Evolutionary conservation across 2,113 vertebrate species (phyloP).

Genomic region (Edolisoma coerulescens): DNA sequence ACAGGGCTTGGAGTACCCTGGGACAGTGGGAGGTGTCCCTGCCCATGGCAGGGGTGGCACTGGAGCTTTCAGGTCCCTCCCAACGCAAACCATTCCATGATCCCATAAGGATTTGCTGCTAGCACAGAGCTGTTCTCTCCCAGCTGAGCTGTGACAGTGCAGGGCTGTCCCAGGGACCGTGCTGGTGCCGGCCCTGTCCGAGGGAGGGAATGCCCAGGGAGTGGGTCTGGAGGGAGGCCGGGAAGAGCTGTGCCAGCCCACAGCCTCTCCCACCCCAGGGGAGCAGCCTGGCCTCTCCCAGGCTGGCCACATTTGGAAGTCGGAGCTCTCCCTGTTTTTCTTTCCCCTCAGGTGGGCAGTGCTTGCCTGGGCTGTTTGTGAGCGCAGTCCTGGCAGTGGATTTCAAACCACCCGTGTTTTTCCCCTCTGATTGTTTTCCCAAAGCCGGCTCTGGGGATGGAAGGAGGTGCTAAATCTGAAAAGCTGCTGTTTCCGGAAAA

Average conservation of each 20-base stretch:
- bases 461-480: slow-evolving; percentile 38
- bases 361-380: neutral
- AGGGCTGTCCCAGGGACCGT: neutral
- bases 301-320: accelerated
- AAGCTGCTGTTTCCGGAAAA: slow-evolving; percentile 26
- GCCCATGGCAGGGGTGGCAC: neutral
- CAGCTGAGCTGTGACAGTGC: neutral
- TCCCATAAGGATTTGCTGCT: neutral
- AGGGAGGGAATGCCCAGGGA: neutral
- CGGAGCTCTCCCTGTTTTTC: neutral
- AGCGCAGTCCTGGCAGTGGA: neutral
- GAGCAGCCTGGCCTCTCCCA: neutral
- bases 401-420: neutral
- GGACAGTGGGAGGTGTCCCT: neutral
- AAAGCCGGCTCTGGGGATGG: neutral
- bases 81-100: neutral
- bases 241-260: neutral
- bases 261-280: neutral
- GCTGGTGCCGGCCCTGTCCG: neutral
- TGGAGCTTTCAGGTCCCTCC: neutral
- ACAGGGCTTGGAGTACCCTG: neutral
- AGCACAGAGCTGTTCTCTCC: neutral
- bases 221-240: too few relatives aligned
- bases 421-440: neutral
- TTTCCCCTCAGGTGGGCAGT: neutral